phyloP scores from a whole-genome alignment of 2,113 vertebrate genomes.

The Coreoperca whiteheadi region DNA sequence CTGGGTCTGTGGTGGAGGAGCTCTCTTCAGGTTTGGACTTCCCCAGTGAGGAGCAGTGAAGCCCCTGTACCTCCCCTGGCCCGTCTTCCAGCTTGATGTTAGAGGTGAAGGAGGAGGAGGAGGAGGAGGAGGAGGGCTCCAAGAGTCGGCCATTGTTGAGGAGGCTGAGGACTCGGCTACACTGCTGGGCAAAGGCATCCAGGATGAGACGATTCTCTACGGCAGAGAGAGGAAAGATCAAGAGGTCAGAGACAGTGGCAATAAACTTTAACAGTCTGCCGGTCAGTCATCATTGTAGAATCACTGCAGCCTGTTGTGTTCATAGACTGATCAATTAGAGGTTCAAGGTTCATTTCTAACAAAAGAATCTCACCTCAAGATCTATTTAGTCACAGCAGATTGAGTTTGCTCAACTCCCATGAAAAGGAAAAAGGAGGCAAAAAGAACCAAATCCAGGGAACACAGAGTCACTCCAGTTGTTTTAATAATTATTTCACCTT shows the following conservation, averaged over 20 bases:
- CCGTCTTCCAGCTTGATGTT: conserved; percentile 92
- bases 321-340: background rate
- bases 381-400: conserved; percentile 11
- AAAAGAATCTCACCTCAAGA: background rate
- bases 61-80: conserved; percentile 79
- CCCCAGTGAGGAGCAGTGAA: conserved; percentile 70
- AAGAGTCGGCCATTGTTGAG: conserved; percentile 96
- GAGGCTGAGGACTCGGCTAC: conserved; percentile 96
- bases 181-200: conserved; percentile 98
- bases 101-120: conserved; percentile 86
- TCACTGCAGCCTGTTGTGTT: background rate
- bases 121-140: conserved; percentile 89
- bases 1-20: conserved; percentile 87
- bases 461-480: too few relatives aligned
- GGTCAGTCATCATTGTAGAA: background rate
- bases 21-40: conserved; percentile 87
- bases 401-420: too few relatives aligned
- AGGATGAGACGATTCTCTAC: conserved; percentile 96
- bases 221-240: conserved; percentile 34
- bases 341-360: background rate
- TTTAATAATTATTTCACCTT: too few relatives aligned
- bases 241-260: background rate
- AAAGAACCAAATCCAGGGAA: too few relatives aligned
- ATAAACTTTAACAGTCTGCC: background rate
- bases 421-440: too few relatives aligned